Percentiles rank a stretch among this genome's conserved stretches.
Evolutionary conservation across 1,140 invertebrate species (phyloP).

Genomic region (Sycobia sp.): DNA sequence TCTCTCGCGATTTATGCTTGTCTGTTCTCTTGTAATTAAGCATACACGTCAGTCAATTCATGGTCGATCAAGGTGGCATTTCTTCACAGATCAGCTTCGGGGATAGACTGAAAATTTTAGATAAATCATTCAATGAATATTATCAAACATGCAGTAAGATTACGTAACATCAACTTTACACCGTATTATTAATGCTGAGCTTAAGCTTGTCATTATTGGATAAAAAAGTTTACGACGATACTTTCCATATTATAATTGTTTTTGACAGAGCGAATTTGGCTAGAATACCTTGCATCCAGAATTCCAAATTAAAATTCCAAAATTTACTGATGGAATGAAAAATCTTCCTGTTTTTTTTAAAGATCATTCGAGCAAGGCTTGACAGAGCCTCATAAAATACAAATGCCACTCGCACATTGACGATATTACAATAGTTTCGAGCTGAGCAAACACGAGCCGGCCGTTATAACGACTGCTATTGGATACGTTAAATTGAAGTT

Average conservation of each 20-base stretch:
- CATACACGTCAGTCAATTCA: not conserved
- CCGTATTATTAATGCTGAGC: too few species aligned
- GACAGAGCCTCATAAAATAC: slow-evolving; percentile 1
- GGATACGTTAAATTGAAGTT: slow-evolving; percentile 1
- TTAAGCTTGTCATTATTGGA: too few species aligned
- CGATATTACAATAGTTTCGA: not conserved
- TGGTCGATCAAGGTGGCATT: not conserved
- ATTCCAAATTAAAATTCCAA: too few species aligned
- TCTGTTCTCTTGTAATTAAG: slow-evolving; percentile 14
- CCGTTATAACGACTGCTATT: slow-evolving; percentile 8
- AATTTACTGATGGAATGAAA: too few species aligned
- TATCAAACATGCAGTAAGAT: too few species aligned
- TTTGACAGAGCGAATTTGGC: too few species aligned
- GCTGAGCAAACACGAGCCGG: not conserved
- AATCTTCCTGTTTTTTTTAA: not conserved
- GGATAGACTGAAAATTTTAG: too few species aligned
- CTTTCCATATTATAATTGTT: too few species aligned
- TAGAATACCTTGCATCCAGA: too few species aligned
- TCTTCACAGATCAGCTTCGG: not conserved
- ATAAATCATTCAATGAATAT: not conserved
- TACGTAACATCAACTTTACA: too few species aligned
- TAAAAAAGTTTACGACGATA: too few species aligned
- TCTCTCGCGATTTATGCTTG: slow-evolving; percentile 8
- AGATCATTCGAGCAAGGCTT: not conserved
- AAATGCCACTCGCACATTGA: not conserved